Conservation (phyloP, 2,113 vertebrate genomes). For the Plestiodon gilberti region DNA sequence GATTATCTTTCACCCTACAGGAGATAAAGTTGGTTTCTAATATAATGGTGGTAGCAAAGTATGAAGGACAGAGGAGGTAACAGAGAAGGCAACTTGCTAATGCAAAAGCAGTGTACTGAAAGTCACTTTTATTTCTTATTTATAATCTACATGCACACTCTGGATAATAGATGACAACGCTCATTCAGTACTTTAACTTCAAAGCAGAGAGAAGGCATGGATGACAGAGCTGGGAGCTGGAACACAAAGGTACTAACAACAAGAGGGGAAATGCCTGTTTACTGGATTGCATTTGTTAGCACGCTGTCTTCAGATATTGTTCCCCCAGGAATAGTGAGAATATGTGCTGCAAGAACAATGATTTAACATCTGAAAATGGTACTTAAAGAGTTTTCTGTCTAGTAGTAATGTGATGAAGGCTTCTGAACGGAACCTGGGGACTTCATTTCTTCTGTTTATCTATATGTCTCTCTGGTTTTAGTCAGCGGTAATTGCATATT, state of each 20-base stretch:
- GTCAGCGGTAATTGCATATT: constrained; percentile 80
- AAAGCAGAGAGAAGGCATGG: constrained; percentile 75
- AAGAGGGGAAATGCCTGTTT: constrained; percentile 83
- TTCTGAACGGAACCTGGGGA: constrained; percentile 81
- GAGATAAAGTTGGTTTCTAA: constrained; percentile 65
- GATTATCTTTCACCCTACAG: constrained; percentile 62
- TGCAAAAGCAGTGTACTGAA: constrained; percentile 87
- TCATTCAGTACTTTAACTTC: constrained; percentile 83
- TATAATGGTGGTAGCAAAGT: constrained; percentile 69
- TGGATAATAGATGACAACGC: constrained; percentile 83
- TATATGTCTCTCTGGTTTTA: constrained; percentile 82
- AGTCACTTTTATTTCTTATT: constrained; percentile 92
- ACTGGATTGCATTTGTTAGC: constrained; percentile 84
- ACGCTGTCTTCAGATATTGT: constrained; percentile 81
- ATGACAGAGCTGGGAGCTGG: constrained; percentile 80
- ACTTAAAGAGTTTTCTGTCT: constrained; percentile 85
- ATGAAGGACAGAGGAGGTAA: constrained; percentile 72
- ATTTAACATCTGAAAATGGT: constrained; percentile 87
- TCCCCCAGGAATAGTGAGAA: constrained; percentile 80
- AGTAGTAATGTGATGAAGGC: constrained; percentile 79
- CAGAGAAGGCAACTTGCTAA: constrained; percentile 77
- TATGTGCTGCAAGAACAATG: constrained; percentile 77
- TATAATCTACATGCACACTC: constrained; percentile 84
- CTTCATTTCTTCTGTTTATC: constrained; percentile 83
- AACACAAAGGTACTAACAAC: constrained; percentile 79